Evolutionary conservation across 2,797 vertebrate species (phyloP).

Genomic region (Echeneis naucrates): DNA sequence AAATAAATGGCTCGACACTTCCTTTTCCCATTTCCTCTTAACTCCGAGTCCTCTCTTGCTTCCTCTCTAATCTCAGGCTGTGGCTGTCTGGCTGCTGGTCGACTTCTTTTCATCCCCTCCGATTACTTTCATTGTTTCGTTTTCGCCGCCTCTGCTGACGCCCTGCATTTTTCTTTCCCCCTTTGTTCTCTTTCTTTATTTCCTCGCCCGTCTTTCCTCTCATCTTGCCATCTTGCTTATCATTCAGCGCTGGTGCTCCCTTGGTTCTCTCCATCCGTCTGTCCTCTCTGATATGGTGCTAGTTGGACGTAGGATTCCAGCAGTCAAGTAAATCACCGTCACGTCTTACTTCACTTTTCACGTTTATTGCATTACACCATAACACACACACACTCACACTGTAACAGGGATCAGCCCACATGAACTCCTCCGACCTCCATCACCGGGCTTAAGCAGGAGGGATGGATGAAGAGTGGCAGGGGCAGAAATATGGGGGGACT

Average conservation of each 20-base stretch:
- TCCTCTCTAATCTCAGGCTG: constrained; percentile 67
- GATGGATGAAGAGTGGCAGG: constrained; percentile 24
- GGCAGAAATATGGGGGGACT: constrained; percentile 15
- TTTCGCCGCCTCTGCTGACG: constrained; percentile 11
- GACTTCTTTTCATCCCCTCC: constrained; percentile 51
- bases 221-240: constrained; percentile 7
- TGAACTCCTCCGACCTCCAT: constrained; percentile 4
- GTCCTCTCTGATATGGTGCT: constrained; percentile 14
- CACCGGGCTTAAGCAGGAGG: constrained; percentile 4
- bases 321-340: constrained; percentile 28
- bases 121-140: constrained; percentile 57
- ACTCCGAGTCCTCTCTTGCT: constrained; percentile 40
- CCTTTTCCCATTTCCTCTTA: constrained; percentile 60
- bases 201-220: neutral
- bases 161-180: constrained; percentile 17
- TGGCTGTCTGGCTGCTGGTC: constrained; percentile 59
- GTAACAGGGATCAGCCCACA: constrained; percentile 9
- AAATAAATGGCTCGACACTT: constrained; percentile 64
- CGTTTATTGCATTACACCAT: constrained; percentile 18
- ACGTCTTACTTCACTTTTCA: constrained; percentile 15
- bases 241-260: neutral
- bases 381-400: neutral
- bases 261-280: constrained; percentile 19
- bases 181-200: constrained; percentile 13
- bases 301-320: constrained; percentile 23